These are phyloP conservation scores for Hemistola chrysoprasaria DNA, from an alignment of 2,888 invertebrate species.

Conservation along the genomic window DNA sequence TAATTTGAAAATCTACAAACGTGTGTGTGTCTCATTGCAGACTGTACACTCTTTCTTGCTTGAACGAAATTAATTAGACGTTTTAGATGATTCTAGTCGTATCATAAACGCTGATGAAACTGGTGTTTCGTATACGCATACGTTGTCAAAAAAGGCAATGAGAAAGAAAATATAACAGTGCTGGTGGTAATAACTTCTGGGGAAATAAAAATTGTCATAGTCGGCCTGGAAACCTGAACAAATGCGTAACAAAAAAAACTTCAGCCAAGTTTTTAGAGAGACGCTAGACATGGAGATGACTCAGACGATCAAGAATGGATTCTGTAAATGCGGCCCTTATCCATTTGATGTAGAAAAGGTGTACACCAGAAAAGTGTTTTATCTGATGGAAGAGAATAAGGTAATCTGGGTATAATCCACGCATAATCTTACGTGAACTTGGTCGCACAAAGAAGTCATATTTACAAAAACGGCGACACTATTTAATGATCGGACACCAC, in stretches of 20 bases:
- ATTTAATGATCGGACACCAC: constrained; percentile 6
- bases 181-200: constrained; percentile 30
- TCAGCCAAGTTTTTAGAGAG: constrained; percentile 26
- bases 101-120: constrained; percentile 37
- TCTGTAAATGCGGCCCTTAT: constrained; percentile 29
- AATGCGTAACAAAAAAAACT: constrained; percentile 30
- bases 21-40: constrained; percentile 20
- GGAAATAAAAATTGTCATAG: constrained; percentile 18
- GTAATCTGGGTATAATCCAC: constrained; percentile 5
- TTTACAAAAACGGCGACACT: constrained; percentile 6
- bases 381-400: constrained; percentile 4
- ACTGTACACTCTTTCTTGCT: constrained; percentile 32
- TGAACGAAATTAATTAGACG: constrained; percentile 27
- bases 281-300: constrained; percentile 9
- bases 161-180: constrained; percentile 41
- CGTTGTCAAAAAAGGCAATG: constrained; percentile 30
- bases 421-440: constrained; percentile 7
- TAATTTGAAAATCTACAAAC: constrained; percentile 3
- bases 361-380: constrained; percentile 14
- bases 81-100: constrained; percentile 31
- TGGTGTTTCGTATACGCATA: constrained; percentile 33
- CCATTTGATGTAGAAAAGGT: constrained; percentile 27
- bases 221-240: constrained; percentile 28
- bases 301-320: constrained; percentile 26
- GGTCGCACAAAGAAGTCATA: constrained; percentile 3